These are phyloP conservation scores for Coracias cyanogaster DNA, from an alignment of 2,797 vertebrate genomes.

Conservation along the genomic window DNA sequence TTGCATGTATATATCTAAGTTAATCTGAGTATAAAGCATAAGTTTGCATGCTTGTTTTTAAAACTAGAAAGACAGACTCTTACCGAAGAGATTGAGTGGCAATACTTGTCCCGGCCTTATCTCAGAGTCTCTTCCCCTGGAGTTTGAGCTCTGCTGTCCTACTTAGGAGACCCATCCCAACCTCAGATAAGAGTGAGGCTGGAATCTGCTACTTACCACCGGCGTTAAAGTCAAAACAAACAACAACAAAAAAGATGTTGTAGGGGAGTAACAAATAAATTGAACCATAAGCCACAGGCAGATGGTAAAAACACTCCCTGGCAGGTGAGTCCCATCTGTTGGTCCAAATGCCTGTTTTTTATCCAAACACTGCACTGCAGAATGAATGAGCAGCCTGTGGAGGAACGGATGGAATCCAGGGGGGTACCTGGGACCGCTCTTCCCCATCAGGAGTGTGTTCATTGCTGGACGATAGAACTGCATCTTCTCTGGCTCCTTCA, in stretches of 20 bases:
- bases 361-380: background rate
- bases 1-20: background rate
- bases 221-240: background rate
- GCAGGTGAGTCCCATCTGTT: background rate
- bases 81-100: background rate
- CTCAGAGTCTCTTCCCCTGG: background rate
- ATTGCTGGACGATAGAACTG: background rate
- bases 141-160: background rate
- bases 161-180: background rate
- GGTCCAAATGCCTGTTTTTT: background rate
- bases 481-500: background rate
- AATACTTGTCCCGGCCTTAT: background rate
- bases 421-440: background rate
- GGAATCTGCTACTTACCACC: background rate
- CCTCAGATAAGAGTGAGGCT: background rate
- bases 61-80: background rate
- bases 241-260: background rate
- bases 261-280: background rate
- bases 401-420: background rate
- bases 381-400: background rate
- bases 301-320: background rate
- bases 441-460: background rate
- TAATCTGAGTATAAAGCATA: accelerated
- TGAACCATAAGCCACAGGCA: background rate
- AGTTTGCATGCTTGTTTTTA: background rate